Base-by-base conservation (phyloP, 2,113 vertebrate species). In the Tragelaphus buxtoni region DNA sequence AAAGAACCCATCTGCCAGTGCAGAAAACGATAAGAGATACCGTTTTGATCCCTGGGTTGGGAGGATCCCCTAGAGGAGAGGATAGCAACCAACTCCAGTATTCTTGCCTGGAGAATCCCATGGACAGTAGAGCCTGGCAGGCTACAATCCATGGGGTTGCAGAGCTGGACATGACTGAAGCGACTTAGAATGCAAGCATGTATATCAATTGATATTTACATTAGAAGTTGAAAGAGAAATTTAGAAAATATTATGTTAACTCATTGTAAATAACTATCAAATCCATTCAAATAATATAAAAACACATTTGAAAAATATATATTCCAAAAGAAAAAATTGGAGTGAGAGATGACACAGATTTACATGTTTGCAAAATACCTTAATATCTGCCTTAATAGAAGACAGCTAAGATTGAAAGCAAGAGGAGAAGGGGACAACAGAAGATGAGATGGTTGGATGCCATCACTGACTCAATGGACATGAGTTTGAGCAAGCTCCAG, bases 181-280 rank as follows among this genome's bases (percentile, higher is more conserved):
- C 0, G 1, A 74, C 69, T 74, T 39, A 74, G 69, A 22, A 42
- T 42, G 22, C 22, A 74, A 39, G 20, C 69, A 42, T 7, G 39
- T 9, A 4, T 26, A 61, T 30, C 14, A 47, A 60, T 18, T 95
- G 45, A 42, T 83, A 79, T 49, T 88, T 58, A 87, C 11, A 80
- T 76, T 80, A 81, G 47, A 89, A 89, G 92, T 58, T 42, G 79
- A 91, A 94, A 56, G 3, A 49, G 35, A 84, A 56, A 93, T 82
- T 94, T 81, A 94, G 53, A 94, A 88, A 89, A 32, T 28, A 53
- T 86, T 76, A 49, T n/a, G 72, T 51, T 74, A 63, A 79, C 49
- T 88, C 39, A 42, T 56, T 65, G 28, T 86, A 92, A 80, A n/a
- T 47, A 83, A 18, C 5, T 35, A 79, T 53, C 9, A 88, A 80